phyloP scores from a whole-genome alignment of 1,140 invertebrate genomes.

The Aphelenchoides avenae region DNA sequence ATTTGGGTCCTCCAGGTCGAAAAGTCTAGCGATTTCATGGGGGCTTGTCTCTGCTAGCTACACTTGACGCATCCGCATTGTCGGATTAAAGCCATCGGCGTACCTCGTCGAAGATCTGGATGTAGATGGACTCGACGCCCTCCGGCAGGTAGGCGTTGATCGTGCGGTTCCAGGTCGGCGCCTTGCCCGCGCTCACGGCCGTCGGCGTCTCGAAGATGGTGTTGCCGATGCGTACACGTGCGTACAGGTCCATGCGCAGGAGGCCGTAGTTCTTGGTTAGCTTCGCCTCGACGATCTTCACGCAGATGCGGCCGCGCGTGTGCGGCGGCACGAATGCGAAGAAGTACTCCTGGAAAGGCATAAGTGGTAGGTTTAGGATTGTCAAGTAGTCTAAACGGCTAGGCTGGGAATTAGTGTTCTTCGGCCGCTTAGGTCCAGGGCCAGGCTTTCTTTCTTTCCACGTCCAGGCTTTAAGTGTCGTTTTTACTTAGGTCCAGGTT shows the following conservation, averaged over 20 bases:
- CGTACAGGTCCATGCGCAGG: conserved; percentile 31
- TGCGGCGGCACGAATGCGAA: conserved; percentile 65
- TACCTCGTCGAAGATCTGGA: conserved; percentile 91
- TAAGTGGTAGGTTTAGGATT: no score
- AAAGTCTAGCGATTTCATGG: no score
- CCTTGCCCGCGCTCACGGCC: conserved; percentile 87
- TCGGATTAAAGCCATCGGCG: no score
- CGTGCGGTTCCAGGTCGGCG: conserved; percentile 87
- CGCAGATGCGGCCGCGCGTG: conserved; percentile 71
- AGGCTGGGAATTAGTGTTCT: no score
- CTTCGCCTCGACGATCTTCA: conserved; percentile 70
- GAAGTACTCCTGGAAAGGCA: conserved; percentile 44
- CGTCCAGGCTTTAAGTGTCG: no score
- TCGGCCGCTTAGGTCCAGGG: no score
- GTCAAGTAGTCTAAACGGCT: no score
- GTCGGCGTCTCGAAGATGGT: conserved; percentile 90
- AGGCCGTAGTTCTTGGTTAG: conserved; percentile 92
- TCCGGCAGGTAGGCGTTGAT: conserved; percentile 81
- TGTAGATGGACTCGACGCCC: conserved; percentile 78
- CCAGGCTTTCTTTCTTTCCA: no score
- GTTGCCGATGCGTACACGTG: conserved; percentile 68
- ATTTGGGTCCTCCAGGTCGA: no score
- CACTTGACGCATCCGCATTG: not conserved
- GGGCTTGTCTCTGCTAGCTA: no score
- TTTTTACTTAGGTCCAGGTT: no score